Evolutionary conservation across 2,797 vertebrate species (phyloP), one percentile per base, ranked within the genome.

Genomic region (Crenichthys baileyi): DNA sequence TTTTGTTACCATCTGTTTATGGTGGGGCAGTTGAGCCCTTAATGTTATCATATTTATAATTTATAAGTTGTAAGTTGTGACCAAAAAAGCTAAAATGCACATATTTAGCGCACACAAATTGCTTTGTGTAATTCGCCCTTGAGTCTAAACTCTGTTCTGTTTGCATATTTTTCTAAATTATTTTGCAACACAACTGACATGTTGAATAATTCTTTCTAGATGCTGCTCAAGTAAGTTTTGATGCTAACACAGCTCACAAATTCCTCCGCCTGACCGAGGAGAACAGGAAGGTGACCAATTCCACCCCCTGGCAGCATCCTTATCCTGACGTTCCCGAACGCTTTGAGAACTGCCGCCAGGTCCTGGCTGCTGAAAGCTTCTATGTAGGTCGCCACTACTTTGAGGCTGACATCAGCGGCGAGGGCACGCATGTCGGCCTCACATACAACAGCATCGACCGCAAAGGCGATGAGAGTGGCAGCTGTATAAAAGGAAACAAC

Each of bases 251-350:
- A 0, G 95, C 96, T 4, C 97, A 98, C 87, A 95, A 94, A 86
- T 98, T 97, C 86, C 96, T 98, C 70, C 95, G 97, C 0, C 91
- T 98, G 82, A 96, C 96, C 0, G 95, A 97, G 29, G 94, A 95
- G 3, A 96, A 96, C 58, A 73, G 88, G 80, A 97, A 96, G 84
- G 95, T 95, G 80, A 96, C 95, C 18, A 97, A 96, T 91, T 94
- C 95, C 41, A 94, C 95, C 0, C 96, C 96, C 0, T 97, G 96
- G 97, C 96, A 97, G 76, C 96, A 97, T 11, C 86, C 91, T 0
- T 97, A 97, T 60, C 95, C 95, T 0, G 95, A 96, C 3, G 79
- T 92, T 0, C 96, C 95, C 0, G 95, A 94, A 86, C 93, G 97
- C 51, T 97, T 96, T 2, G 79, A 94, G 83, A 89, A 94, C 86